Conservation (phyloP, 2,888 invertebrate species). For the Plebejus melissa region DNA sequence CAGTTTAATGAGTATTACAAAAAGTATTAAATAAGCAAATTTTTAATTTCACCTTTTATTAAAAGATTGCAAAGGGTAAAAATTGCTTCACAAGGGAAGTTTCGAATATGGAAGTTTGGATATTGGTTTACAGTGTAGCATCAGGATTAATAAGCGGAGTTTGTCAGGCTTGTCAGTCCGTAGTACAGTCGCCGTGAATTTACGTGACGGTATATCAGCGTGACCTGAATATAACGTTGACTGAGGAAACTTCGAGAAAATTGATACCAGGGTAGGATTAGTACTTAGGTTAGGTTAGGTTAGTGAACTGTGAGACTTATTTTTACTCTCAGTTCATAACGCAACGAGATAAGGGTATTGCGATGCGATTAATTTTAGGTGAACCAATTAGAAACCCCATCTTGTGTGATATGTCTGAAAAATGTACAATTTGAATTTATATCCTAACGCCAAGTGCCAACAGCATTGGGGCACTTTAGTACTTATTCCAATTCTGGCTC, state of each 20-base stretch:
- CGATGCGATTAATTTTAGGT: too few relatives aligned
- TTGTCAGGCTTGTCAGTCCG: conserved; percentile 22
- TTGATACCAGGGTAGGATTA: not conserved
- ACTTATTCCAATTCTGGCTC: too few relatives aligned
- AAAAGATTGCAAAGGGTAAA: not conserved
- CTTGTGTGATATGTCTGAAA: too few relatives aligned
- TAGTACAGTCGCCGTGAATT: not conserved
- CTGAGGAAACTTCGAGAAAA: not conserved
- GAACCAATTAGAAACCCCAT: too few relatives aligned
- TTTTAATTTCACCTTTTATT: not conserved
- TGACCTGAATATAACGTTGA: conserved; percentile 15
- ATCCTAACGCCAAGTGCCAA: too few relatives aligned
- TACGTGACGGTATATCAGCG: not conserved
- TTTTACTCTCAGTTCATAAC: too few relatives aligned
- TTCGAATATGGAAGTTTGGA: conserved; percentile 19
- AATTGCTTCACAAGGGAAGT: not conserved
- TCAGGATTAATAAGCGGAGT: conserved; percentile 12
- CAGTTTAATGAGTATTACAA: too few relatives aligned
- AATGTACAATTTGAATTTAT: too few relatives aligned
- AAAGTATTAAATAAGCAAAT: not conserved
- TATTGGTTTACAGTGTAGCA: not conserved
- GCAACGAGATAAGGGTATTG: too few relatives aligned
- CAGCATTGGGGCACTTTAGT: too few relatives aligned
- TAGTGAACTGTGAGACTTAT: too few relatives aligned
- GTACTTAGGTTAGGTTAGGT: too few relatives aligned